Evolutionary conservation across 1,140 invertebrate species (phyloP), one percentile per base, ranked within the genome.

Genomic region (Homalodisca vitripennis): DNA sequence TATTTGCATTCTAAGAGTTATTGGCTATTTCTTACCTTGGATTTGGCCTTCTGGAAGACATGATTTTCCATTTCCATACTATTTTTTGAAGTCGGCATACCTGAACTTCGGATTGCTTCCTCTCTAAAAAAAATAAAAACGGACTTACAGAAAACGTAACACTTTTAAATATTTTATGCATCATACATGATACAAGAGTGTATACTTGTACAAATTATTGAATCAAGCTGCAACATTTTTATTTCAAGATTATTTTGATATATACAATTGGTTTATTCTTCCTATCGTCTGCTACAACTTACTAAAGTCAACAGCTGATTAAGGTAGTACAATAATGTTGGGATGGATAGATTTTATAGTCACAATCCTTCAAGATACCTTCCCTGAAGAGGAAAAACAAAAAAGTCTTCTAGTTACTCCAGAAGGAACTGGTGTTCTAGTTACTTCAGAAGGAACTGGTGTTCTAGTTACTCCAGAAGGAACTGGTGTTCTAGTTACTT

Each of bases 21-120:
- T n/a, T n/a, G n/a, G n/a, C n/a, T n/a, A n/a, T n/a, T n/a, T n/a
- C 48, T 79, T 78, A 89, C 88, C 78, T 89, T 88, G 17, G 85
- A 87, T 79, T 92, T 94, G 0, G 94, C 94, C 80, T 96, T 96
- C 75, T 89, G 85, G 75, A 92, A 97, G 0, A 97, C 93, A 84
- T 97, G 94, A 78, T 88, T 94, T 79, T 97, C 95, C 92, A 97
- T 96, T 76, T 97, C 93, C 71, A 86, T 86, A 75, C 92, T 93
- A 77, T 92, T 96, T 73, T 90, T 90, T 0, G 86, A 81, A 2
- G 91, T 90, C 47, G 91, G 88, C 81, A 91, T 90, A 0, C 90
- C 91, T 66, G 90, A 90, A 60, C 85, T 84, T 70, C 91, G 87
- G 73, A 97, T 89, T 12, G 92, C 91, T 79, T 97, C 94, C 73